Conservation (phyloP, 1,140 invertebrate genomes). For the Drosophila azteca region DNA sequence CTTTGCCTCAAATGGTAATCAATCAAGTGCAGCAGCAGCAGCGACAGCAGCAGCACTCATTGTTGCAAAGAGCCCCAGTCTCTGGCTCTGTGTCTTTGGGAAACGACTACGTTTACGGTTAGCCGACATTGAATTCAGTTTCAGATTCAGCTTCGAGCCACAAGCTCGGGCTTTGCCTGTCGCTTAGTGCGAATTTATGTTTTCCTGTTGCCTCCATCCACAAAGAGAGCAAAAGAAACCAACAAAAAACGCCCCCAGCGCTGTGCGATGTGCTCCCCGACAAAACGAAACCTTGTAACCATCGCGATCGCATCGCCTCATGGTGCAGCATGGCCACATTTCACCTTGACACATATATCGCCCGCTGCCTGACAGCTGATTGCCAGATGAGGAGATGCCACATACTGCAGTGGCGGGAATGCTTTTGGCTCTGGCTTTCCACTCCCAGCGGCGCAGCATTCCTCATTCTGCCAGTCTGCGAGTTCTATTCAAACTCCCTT, state of each 20-base stretch:
- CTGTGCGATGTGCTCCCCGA: constrained; percentile 7
- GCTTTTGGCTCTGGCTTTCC: too few species aligned
- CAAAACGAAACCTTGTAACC: constrained; percentile 52
- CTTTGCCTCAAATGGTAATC: constrained; percentile 38
- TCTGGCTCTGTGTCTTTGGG: constrained; percentile 26
- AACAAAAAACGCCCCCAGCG: constrained; percentile 45
- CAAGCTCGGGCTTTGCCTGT: constrained; percentile 53
- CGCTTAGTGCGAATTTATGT: constrained; percentile 76
- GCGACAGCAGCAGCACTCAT: constrained; percentile 35
- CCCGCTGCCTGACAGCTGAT: constrained; percentile 51
- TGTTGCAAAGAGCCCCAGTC: constrained; percentile 26
- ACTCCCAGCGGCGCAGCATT: too few species aligned
- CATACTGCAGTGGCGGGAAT: not conserved
- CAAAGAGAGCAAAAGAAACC: constrained; percentile 36
- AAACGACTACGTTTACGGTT: constrained; percentile 59
- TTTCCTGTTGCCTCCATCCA: constrained; percentile 72
- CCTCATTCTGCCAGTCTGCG: not conserved
- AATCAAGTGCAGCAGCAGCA: constrained; percentile 64
- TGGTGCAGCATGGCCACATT: constrained; percentile 46
- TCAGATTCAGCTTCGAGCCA: constrained; percentile 14
- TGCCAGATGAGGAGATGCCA: constrained; percentile 26
- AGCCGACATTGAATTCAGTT: constrained; percentile 56
- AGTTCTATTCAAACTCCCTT: constrained; percentile 1
- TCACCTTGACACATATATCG: constrained; percentile 77
- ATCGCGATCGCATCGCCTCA: constrained; percentile 27